phyloP scores from a whole-genome alignment of 2,113 vertebrate species.

The Syrmaticus mikado region DNA sequence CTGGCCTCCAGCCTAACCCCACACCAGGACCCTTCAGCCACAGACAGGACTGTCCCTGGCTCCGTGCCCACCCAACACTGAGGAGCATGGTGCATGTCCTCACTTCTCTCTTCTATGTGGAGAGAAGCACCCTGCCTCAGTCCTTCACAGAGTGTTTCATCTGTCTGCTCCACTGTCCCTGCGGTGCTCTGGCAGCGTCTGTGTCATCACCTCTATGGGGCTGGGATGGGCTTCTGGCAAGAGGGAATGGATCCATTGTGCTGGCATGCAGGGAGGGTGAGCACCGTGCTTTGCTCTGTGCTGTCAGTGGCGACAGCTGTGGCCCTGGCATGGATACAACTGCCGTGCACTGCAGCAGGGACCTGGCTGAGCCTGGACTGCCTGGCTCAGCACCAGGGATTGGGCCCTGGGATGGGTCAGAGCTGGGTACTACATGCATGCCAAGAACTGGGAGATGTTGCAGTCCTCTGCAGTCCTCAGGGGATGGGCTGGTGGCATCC shows the following conservation, averaged over 20 bases:
- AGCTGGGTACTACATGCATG: not conserved
- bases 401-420: not conserved
- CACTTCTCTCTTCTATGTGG: not conserved
- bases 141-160: not conserved
- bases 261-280: not conserved
- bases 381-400: not conserved
- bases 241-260: not conserved
- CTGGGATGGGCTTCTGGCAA: accelerated
- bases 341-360: not conserved
- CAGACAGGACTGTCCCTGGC: not conserved
- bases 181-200: no score
- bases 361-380: accelerated
- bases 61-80: not conserved
- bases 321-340: not conserved
- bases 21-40: not conserved
- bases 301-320: not conserved
- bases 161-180: no score
- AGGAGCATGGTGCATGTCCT: not conserved
- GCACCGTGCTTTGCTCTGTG: not conserved
- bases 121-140: not conserved
- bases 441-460: not conserved
- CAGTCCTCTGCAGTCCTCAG: not conserved
- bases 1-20: not conserved
- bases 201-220: not conserved
- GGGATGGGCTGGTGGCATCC: not conserved